Evolutionary conservation across 2,888 invertebrate species (phyloP), one percentile per base, ranked within the genome.

Genomic region (Cheilosia vernalis): DNA sequence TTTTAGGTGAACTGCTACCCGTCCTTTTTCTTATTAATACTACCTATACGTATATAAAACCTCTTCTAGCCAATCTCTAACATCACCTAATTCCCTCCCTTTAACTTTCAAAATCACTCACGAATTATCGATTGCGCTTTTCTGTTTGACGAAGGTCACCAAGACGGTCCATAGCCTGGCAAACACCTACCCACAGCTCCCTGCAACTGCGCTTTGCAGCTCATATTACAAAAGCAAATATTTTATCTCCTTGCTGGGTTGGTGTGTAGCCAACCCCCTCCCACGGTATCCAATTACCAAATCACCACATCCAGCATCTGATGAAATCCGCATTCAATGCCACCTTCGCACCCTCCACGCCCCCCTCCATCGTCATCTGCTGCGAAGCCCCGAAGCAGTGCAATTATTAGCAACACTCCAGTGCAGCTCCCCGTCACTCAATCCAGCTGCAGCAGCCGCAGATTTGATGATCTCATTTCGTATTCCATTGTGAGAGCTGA

Each of bases 221-320:
- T 84, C 80, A 76, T 76, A 76, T 84, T 80, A 84, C 84, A 76
- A 84, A 80, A 66, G 80, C 66, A 84, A 84, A 84, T 84, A 84
- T 84, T 84, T 84, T 84, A 80, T 80, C 84, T 70, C 24, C 47
- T 9, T 55, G 30, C 67, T 37, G 10, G 13, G 37, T 4, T 37
- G 9, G 30, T 30, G 30, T 30, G 53, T 19, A 53, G 10, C 42
- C 67, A 44, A 33, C 73, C 64, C 84, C 58, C 73, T 63, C 66
- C 66, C 60, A 69, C 69, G 74, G 60, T 85, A 77, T 85, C 85
- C 85, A 85, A 85, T 85, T 85, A 81, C 85, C 81, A 85, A 85
- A 81, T 85, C 85, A 81, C 81, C 85, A 85, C 85, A 81, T 85
- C 76, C 72, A 81, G 85, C 70, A 85, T 81, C 81, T 85, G 85